A percentile compares a stretch with the other conserved stretches of the same genome.
phyloP scores from a whole-genome alignment of 2,113 vertebrate species.

The Anarhynchus alexandrinus region DNA sequence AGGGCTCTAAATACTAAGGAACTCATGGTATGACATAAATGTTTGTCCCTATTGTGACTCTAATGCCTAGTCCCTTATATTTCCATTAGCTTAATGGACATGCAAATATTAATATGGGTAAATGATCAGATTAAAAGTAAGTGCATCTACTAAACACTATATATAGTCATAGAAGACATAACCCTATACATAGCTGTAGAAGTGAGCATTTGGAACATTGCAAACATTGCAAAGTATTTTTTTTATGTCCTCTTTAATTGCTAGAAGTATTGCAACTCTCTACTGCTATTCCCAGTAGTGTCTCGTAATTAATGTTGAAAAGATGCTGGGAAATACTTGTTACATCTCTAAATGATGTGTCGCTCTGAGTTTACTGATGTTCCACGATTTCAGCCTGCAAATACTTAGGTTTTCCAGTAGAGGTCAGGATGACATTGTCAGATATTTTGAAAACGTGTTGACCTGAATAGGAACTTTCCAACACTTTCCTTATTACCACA shows the following conservation, averaged over 20 bases:
- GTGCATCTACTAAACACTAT: background rate
- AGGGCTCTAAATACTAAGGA: background rate
- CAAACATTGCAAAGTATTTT: background rate
- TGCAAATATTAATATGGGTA: background rate
- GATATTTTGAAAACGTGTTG: background rate
- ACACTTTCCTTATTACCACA: background rate
- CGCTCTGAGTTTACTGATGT: background rate
- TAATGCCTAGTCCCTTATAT: background rate
- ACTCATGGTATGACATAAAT: background rate
- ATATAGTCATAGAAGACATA: background rate
- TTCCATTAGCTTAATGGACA: background rate
- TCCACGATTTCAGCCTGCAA: background rate
- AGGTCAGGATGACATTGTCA: conserved; percentile 63
- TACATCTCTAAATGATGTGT: background rate
- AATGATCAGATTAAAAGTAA: background rate
- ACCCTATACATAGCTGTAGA: fast-evolving
- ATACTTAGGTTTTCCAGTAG: conserved; percentile 45
- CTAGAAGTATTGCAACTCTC: background rate
- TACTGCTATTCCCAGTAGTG: background rate
- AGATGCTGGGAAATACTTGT: background rate
- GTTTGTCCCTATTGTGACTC: background rate
- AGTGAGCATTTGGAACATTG: background rate
- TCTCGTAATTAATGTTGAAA: background rate
- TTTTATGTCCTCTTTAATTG: background rate
- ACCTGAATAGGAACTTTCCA: background rate